Conservation (phyloP, 1,140 invertebrate genomes). For the Idris sp. region DNA sequence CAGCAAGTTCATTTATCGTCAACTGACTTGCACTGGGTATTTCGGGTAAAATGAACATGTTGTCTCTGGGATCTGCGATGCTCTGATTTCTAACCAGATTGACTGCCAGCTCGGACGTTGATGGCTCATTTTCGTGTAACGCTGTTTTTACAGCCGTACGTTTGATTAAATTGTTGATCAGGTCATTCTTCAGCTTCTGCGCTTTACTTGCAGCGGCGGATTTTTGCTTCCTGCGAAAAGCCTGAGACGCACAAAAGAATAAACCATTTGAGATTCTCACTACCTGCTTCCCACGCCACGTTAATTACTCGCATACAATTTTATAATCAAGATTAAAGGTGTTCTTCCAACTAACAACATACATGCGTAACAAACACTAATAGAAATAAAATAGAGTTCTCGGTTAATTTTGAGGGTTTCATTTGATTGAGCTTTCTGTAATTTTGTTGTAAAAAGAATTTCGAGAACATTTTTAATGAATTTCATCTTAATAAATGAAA, state of each 20-base stretch:
- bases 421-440: too few species aligned
- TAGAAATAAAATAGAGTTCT: conserved; percentile 27
- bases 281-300: conserved; percentile 72
- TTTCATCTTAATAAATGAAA: too few species aligned
- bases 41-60: conserved; percentile 87
- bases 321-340: conserved; percentile 72
- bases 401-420: conserved; percentile 38
- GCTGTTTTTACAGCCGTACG: conserved; percentile 76
- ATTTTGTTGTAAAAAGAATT: conserved; percentile 8
- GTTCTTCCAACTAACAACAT: conserved; percentile 41
- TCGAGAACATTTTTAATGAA: too few species aligned
- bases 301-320: conserved; percentile 72
- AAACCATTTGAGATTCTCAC: conserved; percentile 70
- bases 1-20: conserved; percentile 69
- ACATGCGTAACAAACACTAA: conserved; percentile 40
- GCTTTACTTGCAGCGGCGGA: conserved; percentile 84
- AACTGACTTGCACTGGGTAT: conserved; percentile 76
- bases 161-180: conserved; percentile 82
- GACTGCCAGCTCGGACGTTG: conserved; percentile 27
- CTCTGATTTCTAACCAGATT: conserved; percentile 11
- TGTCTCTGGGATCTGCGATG: conserved; percentile 57
- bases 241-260: conserved; percentile 80
- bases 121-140: conserved; percentile 65
- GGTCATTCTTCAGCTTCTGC: conserved; percentile 85
- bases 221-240: conserved; percentile 86